Evolutionary conservation across 2,888 invertebrate genomes (phyloP).

Genomic region (Serripes groenlandicus): DNA sequence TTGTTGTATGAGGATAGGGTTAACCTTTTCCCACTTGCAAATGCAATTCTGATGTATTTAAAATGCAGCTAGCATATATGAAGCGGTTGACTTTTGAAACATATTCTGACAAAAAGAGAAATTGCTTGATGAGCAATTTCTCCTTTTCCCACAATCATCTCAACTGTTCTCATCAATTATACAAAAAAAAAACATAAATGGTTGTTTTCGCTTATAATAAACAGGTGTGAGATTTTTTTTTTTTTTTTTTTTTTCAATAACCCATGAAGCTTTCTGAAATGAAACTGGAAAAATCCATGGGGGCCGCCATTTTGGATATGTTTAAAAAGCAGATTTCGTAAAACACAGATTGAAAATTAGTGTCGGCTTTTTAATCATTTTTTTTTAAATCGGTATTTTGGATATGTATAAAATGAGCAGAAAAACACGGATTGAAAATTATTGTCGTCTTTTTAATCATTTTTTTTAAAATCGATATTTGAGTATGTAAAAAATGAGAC

Average conservation of each 20-base stretch:
- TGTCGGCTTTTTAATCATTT: no score
- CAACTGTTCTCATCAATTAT: background rate
- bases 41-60: no score
- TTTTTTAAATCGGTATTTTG: no score
- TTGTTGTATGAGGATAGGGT: no score
- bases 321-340: background rate
- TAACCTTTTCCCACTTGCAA: no score
- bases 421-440: no score
- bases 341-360: background rate
- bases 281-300: background rate
- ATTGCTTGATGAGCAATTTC: background rate
- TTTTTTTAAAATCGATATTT: no score
- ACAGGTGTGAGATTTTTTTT: background rate
- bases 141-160: background rate
- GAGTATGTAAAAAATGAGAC: no score
- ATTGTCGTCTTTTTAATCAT: no score
- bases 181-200: background rate
- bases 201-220: background rate
- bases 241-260: background rate
- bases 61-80: no score
- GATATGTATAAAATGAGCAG: no score
- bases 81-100: no score
- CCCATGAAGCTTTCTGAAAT: background rate
- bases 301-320: background rate
- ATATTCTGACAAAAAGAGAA: conserved; percentile 5